These are phyloP conservation scores for Micronycteris hirsuta DNA, from an alignment of 2,113 vertebrate species.

Conservation along the genomic window DNA sequence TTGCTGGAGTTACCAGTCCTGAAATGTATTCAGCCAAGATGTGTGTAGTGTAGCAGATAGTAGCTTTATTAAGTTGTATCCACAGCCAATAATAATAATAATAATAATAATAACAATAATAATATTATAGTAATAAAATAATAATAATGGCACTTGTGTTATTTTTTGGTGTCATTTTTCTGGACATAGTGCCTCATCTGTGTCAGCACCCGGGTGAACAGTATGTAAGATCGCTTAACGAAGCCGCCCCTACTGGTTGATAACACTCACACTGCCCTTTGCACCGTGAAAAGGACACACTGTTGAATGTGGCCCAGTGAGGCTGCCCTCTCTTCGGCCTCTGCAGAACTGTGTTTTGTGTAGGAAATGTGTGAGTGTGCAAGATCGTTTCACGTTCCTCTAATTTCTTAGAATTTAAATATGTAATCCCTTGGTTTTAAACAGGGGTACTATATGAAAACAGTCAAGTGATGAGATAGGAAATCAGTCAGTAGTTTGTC, in stretches of 20 bases:
- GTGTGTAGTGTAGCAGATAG: background rate
- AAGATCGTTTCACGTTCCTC: background rate
- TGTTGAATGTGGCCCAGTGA: background rate
- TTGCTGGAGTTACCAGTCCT: background rate
- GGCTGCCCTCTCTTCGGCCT: background rate
- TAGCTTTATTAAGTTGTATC: constrained; percentile 23
- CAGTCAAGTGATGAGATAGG: background rate
- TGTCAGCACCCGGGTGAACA: background rate
- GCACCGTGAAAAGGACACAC: background rate
- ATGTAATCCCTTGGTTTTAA: background rate
- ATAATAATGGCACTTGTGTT: background rate
- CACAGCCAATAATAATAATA: background rate
- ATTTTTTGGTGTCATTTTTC: background rate
- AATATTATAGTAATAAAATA: too few species aligned
- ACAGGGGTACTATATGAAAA: background rate
- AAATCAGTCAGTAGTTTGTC: background rate
- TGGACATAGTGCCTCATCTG: background rate
- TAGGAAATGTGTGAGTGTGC: background rate
- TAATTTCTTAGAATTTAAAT: background rate
- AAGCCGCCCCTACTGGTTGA: background rate
- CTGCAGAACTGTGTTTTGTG: background rate
- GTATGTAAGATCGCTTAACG: background rate
- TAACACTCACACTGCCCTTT: background rate
- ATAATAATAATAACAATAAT: too few species aligned
- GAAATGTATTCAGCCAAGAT: constrained; percentile 3